Conservation (phyloP, 2,113 vertebrate genomes). For the Climacteris rufus region DNA sequence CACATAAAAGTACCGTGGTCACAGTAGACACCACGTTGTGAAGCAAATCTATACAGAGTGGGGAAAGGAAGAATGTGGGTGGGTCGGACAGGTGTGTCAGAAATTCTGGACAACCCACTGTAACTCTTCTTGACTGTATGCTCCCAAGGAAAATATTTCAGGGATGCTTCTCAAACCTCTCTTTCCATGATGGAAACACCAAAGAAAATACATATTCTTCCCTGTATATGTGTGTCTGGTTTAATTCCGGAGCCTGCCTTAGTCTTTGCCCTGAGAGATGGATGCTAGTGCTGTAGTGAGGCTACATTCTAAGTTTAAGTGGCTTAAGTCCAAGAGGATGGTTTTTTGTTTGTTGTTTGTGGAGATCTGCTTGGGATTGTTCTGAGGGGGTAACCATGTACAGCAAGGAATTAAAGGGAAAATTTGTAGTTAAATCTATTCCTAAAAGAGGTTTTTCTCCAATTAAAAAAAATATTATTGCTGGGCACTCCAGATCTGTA, state of each 20-base stretch:
- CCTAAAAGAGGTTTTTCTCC: background rate
- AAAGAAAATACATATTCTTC: background rate
- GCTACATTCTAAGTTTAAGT: background rate
- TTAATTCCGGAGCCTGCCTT: background rate
- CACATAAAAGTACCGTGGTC: background rate
- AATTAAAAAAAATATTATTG: background rate
- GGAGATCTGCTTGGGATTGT: background rate
- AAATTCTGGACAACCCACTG: background rate
- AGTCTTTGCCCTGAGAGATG: background rate
- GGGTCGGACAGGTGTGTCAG: background rate
- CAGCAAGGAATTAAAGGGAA: background rate
- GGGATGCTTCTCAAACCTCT: background rate
- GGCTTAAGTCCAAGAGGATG: background rate
- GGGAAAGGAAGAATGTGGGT: background rate
- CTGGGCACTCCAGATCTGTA: background rate
- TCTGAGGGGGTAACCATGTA: background rate
- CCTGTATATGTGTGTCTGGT: background rate
- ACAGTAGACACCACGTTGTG: rapidly evolving
- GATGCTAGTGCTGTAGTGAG: background rate
- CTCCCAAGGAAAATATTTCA: background rate
- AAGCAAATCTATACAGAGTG: background rate
- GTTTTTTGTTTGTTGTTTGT: background rate
- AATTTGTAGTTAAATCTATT: background rate
- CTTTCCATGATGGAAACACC: rapidly evolving
- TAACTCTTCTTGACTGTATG: background rate